These are phyloP conservation scores for Panopea generosa DNA, from an alignment of 2,888 invertebrate species.

Conservation along the genomic window DNA sequence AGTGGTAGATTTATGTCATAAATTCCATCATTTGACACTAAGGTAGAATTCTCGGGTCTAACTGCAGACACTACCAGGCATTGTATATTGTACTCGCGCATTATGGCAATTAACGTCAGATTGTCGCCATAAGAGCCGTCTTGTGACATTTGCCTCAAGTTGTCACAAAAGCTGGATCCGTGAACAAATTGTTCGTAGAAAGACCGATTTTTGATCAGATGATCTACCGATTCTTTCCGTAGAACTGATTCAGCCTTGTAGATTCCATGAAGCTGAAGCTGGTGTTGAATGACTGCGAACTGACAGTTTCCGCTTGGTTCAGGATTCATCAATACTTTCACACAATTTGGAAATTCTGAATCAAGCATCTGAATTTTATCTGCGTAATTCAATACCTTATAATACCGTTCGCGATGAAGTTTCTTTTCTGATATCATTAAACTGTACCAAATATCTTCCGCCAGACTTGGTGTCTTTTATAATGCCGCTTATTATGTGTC, in stretches of 20 bases:
- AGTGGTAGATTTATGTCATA: constrained; percentile 14
- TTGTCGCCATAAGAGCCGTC: constrained; percentile 30
- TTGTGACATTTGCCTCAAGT: constrained; percentile 12
- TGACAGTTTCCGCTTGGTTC: constrained; percentile 35
- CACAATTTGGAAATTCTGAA: background rate
- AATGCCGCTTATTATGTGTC: constrained; percentile 18
- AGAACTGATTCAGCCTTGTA: background rate
- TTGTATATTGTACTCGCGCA: constrained; percentile 33
- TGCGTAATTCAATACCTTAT: constrained; percentile 13
- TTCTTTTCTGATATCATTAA: constrained; percentile 20
- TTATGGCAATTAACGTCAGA: constrained; percentile 20
- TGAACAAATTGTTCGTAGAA: constrained; percentile 27
- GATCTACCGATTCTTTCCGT: constrained; percentile 14
- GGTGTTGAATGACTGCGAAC: constrained; percentile 22
- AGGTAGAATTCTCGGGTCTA: constrained; percentile 6
- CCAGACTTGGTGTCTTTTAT: constrained; percentile 4
- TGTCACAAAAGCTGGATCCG: constrained; percentile 9
- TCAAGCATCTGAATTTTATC: constrained; percentile 11
- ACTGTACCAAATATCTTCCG: constrained; percentile 13
- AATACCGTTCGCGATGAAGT: constrained; percentile 11
- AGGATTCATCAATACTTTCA: constrained; percentile 16
- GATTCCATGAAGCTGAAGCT: constrained; percentile 18
- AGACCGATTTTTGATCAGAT: constrained; percentile 4
- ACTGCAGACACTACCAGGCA: constrained; percentile 26
- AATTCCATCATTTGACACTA: constrained; percentile 29